Base-by-base conservation (phyloP, 2,797 vertebrate genomes). In the Zonotrichia albicollis region DNA sequence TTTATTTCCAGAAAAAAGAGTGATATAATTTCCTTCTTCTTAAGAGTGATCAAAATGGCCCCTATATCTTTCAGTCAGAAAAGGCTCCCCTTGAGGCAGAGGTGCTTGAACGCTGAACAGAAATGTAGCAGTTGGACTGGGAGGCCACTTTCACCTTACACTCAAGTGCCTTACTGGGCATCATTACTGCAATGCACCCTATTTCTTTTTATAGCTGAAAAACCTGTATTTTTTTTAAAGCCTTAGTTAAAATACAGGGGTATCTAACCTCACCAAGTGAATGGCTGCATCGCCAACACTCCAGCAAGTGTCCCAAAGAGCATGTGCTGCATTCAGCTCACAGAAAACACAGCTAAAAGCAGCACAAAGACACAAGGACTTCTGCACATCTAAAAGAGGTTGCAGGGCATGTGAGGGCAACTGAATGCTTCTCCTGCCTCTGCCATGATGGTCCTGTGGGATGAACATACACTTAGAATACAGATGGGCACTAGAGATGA, bases 1-100 rank as follows among this genome's bases (percentile, higher is more conserved):
- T 80, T 65, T 89, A 84, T 94, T 94, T 48, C 72, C 67, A 83
- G 73, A 66, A 68, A 84, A 93, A 73, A 74, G 53, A 42, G 36
- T 66, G 70, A 48, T 46, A 72, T 25, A 55, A 79, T 79, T 72
- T 86, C 34, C 64, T 76, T 5, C 45, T 90, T 86, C 79, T 95
- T 76, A 61, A 67, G 87, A 64, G 22, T 75, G 64, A 96, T 79
- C 81, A 94, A 78, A 94, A 22, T 62, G 14, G n/a, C 58, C 60
- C 19, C 81, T 79, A 5, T 14, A 85, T 57, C 76, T 60, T 66
- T 88, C 87, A 90, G 84, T 46, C n/a, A 22, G 76, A 93, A 94
- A 78, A 71, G 71, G 61, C 13, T 53, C 46, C 57, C 57, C 60
- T 83, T 7, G 16, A 66, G 79, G 46, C 45, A 70, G 48, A 11